A percentile compares a stretch with the other conserved stretches of the same genome.
These are phyloP conservation scores for Halcyon malimbica DNA, from an alignment of 2,113 vertebrate genomes.

Conservation along the genomic window DNA sequence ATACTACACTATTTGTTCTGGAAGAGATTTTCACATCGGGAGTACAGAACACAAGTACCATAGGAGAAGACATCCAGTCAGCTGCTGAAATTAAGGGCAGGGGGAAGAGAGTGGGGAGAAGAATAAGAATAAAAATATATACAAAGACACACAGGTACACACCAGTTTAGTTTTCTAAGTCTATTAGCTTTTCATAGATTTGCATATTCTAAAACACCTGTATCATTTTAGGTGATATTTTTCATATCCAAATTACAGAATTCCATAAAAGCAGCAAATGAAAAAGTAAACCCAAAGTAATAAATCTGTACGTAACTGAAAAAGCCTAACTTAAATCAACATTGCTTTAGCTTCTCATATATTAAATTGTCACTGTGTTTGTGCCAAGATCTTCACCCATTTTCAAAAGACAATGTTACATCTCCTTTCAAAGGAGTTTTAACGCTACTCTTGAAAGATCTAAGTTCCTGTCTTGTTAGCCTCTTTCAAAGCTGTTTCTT, in stretches of 20 bases:
- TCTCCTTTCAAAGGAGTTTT: neutral
- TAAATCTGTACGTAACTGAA: neutral
- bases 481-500: neutral
- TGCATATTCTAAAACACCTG: neutral
- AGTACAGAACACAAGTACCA: slow-evolving; percentile 80
- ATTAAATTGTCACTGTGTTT: neutral
- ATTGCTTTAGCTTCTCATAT: neutral
- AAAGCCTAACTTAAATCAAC: neutral
- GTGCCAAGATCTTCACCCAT: neutral
- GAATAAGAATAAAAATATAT: neutral
- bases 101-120: too few relatives aligned
- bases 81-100: slow-evolving; percentile 25
- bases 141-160: rapidly evolving
- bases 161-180: neutral
- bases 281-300: neutral
- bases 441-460: neutral
- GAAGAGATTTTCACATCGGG: slow-evolving; percentile 78
- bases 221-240: neutral
- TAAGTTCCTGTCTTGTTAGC: neutral
- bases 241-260: neutral
- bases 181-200: neutral
- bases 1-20: slow-evolving; percentile 31
- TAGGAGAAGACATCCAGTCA: slow-evolving; percentile 75
- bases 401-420: neutral
- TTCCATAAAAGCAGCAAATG: neutral